Evolutionary conservation across 53 echinoderm and acorn worm species (phyloP).

Genomic region (Zoroaster sp.): DNA sequence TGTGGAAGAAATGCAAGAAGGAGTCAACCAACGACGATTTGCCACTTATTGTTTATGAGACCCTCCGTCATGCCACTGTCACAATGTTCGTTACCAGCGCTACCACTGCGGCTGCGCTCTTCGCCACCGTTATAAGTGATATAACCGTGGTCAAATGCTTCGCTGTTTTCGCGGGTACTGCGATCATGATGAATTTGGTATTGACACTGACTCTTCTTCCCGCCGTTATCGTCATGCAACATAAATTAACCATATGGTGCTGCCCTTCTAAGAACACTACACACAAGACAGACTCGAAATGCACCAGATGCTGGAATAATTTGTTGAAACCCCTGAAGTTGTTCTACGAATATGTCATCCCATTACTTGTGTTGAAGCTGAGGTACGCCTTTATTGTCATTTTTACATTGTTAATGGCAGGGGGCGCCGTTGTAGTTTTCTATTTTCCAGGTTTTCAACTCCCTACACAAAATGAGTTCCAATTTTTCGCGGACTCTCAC

Average conservation of each 20-base stretch:
- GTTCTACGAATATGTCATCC: conserved; percentile 43
- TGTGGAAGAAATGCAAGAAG: conserved; percentile 60
- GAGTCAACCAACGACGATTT: conserved; percentile 47
- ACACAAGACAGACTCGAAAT: not conserved
- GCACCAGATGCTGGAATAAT: not conserved
- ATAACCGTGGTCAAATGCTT: conserved; percentile 83
- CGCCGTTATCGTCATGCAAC: conserved; percentile 72
- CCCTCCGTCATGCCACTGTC: conserved; percentile 65
- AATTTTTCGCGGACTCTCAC: conserved; percentile 64
- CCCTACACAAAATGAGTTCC: conserved; percentile 61
- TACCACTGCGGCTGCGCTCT: conserved; percentile 84
- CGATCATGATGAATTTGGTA: conserved; percentile 77
- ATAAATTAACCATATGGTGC: conserved; percentile 19
- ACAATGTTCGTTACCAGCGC: conserved; percentile 90
- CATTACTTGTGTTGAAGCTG: conserved; percentile 70
- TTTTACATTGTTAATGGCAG: conserved; percentile 60
- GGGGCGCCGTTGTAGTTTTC: conserved; percentile 66
- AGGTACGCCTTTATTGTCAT: conserved; percentile 65
- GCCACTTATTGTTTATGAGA: conserved; percentile 52
- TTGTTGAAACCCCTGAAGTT: not conserved
- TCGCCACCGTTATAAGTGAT: conserved; percentile 54
- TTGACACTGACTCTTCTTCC: conserved; percentile 82
- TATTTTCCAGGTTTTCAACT: conserved; percentile 64
- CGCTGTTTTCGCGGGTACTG: conserved; percentile 74
- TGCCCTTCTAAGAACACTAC: not conserved